Percentiles rank a stretch among this genome's conserved stretches.
Conservation (phyloP, 2,113 vertebrate genomes). For the Sciurus niger region DNA sequence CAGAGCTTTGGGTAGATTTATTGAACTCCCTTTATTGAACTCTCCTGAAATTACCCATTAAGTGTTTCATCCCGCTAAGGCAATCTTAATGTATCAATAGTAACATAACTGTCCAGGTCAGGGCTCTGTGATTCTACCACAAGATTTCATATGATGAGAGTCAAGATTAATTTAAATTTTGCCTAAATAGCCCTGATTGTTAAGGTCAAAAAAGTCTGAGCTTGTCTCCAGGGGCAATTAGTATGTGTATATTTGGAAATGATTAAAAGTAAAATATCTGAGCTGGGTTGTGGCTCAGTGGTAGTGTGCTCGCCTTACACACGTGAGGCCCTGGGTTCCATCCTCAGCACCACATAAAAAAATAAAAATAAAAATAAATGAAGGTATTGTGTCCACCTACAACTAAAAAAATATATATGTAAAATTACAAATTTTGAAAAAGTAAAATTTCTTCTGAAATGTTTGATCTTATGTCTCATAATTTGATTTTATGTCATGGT, state of each 20-base stretch:
- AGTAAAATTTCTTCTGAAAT: background rate
- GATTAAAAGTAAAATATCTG: background rate
- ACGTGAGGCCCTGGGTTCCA: no score
- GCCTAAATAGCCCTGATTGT: background rate
- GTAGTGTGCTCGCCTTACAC: no score
- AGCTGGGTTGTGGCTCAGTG: no score
- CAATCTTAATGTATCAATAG: background rate
- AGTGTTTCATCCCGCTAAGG: background rate
- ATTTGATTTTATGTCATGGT: background rate
- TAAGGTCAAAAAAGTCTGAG: background rate
- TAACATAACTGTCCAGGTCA: background rate
- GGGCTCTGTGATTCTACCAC: background rate
- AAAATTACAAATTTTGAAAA: background rate
- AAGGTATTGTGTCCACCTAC: no score
- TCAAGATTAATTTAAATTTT: background rate
- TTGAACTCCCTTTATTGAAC: background rate
- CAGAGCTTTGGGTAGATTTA: background rate
- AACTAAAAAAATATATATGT: no score
- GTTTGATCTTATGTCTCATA: background rate
- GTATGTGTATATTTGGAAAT: conserved; percentile 38
- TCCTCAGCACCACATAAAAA: no score
- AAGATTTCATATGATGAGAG: background rate
- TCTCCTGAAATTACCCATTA: background rate
- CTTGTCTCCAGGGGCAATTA: background rate
- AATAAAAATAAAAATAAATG: no score